Conservation (phyloP, 2,113 vertebrate species). For the Arizona elegans region DNA sequence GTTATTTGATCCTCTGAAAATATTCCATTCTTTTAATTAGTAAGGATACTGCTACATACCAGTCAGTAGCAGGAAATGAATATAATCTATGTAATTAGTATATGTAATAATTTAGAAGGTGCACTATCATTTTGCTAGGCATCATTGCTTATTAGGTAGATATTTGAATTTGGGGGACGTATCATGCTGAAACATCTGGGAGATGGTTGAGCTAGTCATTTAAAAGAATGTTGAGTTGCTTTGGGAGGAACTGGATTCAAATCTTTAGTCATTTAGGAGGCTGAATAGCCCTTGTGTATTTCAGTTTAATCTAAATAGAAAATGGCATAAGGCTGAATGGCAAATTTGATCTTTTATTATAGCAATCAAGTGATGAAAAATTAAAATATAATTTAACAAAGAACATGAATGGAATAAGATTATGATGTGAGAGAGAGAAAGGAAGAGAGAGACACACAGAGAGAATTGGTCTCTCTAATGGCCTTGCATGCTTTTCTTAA, state of each 20-base stretch:
- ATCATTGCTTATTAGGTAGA: not conserved
- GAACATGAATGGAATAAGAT: not conserved
- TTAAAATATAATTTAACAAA: not conserved
- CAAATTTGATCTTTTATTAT: not conserved
- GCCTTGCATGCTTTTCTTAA: not conserved
- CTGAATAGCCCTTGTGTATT: not conserved
- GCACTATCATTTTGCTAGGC: not conserved
- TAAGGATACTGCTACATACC: not conserved
- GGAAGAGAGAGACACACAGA: not conserved
- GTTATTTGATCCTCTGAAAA: constrained; percentile 27
- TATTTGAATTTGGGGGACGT: not conserved
- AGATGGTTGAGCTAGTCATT: not conserved
- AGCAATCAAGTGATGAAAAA: not conserved
- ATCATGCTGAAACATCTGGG: not conserved
- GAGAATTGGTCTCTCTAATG: not conserved
- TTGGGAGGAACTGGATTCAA: not conserved
- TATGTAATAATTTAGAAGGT: not conserved
- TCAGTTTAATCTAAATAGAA: not conserved
- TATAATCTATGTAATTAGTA: accelerated
- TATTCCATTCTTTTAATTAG: not conserved
- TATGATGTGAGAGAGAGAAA: not conserved
- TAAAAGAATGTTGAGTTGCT: not conserved
- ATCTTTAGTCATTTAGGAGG: not conserved
- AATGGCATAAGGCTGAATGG: not conserved
- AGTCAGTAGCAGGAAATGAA: not conserved